phyloP scores from a whole-genome alignment of 2,797 vertebrate species.

The Notamacropus eugenii region DNA sequence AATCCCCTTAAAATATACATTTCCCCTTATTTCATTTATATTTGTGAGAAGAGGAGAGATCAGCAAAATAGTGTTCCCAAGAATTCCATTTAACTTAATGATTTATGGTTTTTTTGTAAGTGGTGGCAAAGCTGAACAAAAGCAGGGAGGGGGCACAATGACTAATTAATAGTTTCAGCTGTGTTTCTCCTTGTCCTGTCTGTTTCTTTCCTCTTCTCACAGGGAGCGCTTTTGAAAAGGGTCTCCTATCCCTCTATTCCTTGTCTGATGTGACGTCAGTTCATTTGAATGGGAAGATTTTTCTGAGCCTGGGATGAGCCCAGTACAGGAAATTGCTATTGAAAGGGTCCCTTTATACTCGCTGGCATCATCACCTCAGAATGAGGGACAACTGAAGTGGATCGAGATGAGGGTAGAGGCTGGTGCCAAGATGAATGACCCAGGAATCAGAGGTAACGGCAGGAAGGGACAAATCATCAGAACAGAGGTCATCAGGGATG shows the following conservation, averaged over 20 bases:
- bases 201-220: slow-evolving; percentile 48
- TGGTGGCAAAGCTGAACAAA: slow-evolving; percentile 43
- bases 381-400: slow-evolving; percentile 61
- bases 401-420: slow-evolving; percentile 58
- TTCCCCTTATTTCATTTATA: slow-evolving; percentile 15
- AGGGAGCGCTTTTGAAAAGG: slow-evolving; percentile 69
- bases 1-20: not conserved
- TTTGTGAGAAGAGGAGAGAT: slow-evolving; percentile 32
- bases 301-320: slow-evolving; percentile 62
- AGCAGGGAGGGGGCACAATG: slow-evolving; percentile 26
- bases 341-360: slow-evolving; percentile 76
- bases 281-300: slow-evolving; percentile 75
- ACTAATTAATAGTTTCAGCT: slow-evolving; percentile 62
- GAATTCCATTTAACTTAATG: not conserved
- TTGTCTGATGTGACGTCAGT: slow-evolving; percentile 57
- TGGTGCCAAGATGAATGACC: slow-evolving; percentile 52
- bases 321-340: slow-evolving; percentile 74
- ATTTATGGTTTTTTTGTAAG: slow-evolving; percentile 62
- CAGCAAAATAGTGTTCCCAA: slow-evolving; percentile 46
- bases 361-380: slow-evolving; percentile 77
- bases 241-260: not conserved
- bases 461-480: slow-evolving; percentile 54
- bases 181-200: slow-evolving; percentile 56
- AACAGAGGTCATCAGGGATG: slow-evolving; percentile 41
- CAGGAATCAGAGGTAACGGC: slow-evolving; percentile 44